These are phyloP conservation scores for Oostethus manadensis DNA, from an alignment of 2,113 vertebrate genomes.

Conservation along the genomic window DNA sequence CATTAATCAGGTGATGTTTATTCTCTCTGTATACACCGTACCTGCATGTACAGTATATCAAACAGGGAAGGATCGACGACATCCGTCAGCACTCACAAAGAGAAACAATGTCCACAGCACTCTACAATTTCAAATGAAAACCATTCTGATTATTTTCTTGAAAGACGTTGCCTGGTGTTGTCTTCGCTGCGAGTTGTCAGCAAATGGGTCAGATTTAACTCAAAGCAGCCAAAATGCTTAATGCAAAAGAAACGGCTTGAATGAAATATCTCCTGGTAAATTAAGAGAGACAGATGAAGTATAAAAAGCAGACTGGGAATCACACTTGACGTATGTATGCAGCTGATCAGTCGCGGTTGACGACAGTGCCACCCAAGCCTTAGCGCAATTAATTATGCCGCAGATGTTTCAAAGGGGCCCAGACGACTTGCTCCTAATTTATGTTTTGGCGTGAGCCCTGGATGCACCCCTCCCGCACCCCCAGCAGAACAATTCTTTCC, in stretches of 20 bases:
- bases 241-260: slow-evolving; percentile 9
- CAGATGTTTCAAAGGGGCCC: slow-evolving; percentile 71
- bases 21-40: too few relatives aligned
- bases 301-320: slow-evolving; percentile 15
- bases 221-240: slow-evolving; percentile 3
- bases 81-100: background rate
- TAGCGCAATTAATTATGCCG: slow-evolving; percentile 65
- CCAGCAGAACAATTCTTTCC: slow-evolving; percentile 73
- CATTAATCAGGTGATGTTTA: slow-evolving; percentile 25
- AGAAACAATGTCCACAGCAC: background rate
- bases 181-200: background rate
- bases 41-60: too few relatives aligned
- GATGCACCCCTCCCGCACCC: slow-evolving; percentile 46
- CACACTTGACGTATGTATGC: slow-evolving; percentile 51
- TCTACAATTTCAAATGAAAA: background rate
- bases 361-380: slow-evolving; percentile 66
- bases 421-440: slow-evolving; percentile 66
- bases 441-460: slow-evolving; percentile 70
- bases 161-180: slow-evolving; percentile 2
- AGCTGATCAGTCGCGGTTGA: slow-evolving; percentile 64
- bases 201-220: slow-evolving; percentile 7
- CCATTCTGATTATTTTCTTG: slow-evolving; percentile 9
- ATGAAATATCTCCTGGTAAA: slow-evolving; percentile 32
- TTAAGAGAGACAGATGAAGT: slow-evolving; percentile 28
- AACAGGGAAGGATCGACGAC: too few relatives aligned